A percentile compares a stretch with the other conserved stretches of the same genome.
These are phyloP conservation scores for Bostrychus sinensis DNA, from an alignment of 2,113 vertebrate species.

Conservation along the genomic window DNA sequence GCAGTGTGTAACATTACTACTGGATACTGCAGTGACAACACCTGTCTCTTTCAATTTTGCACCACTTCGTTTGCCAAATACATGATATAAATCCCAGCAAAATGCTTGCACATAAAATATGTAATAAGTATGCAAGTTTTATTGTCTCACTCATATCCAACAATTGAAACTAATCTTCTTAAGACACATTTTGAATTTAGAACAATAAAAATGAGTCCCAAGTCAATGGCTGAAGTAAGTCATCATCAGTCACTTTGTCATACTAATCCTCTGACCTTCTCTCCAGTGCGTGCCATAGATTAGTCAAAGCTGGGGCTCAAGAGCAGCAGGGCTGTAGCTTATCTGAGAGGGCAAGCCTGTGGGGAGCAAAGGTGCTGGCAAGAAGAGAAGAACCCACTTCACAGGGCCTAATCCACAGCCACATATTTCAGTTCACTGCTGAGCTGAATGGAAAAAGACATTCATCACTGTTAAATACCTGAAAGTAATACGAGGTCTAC, in stretches of 20 bases:
- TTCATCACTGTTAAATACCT: neutral
- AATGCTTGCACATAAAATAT: too few relatives aligned
- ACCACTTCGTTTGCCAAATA: too few relatives aligned
- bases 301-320: conserved; percentile 42
- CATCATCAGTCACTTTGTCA: conserved; percentile 18
- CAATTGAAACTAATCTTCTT: too few relatives aligned
- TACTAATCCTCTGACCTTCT: conserved; percentile 45
- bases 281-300: conserved; percentile 32
- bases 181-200: too few relatives aligned
- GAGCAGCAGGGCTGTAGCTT: conserved; percentile 39
- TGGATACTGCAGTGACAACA: neutral
- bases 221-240: conserved; percentile 19
- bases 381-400: conserved; percentile 8
- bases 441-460: neutral
- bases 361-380: conserved; percentile 18
- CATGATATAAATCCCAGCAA: too few relatives aligned
- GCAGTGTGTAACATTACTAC: neutral
- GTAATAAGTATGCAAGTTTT: too few relatives aligned
- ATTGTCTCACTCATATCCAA: too few relatives aligned
- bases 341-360: conserved; percentile 16
- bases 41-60: too few relatives aligned
- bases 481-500: neutral
- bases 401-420: conserved; percentile 6
- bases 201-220: conserved; percentile 1
- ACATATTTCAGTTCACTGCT: neutral